Conservation (phyloP, 2,888 invertebrate genomes). For the Oxycera nigricornis region DNA sequence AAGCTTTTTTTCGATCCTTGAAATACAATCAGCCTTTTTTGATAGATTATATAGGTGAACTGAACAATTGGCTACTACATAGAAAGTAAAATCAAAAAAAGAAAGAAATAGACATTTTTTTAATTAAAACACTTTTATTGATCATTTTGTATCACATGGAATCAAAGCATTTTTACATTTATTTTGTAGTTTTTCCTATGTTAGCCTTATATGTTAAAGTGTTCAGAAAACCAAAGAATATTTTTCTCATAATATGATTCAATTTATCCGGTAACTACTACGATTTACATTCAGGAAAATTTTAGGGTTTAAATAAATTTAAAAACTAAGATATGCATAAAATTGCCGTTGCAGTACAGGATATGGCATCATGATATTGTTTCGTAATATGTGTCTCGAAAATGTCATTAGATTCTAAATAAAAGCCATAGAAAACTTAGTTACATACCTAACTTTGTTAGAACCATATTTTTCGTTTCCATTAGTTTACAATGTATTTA, state of each 20-base stretch:
- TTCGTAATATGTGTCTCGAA: not conserved
- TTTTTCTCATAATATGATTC: not conserved
- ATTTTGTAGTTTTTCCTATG: conserved; percentile 16
- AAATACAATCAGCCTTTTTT: too few relatives aligned
- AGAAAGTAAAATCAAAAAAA: not conserved
- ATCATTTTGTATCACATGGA: conserved; percentile 45
- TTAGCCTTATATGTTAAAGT: not conserved
- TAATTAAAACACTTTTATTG: conserved; percentile 42
- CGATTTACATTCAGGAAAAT: not conserved
- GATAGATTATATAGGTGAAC: too few relatives aligned
- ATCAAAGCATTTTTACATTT: conserved; percentile 45
- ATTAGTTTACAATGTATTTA: conserved; percentile 8
- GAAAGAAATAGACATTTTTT: not conserved
- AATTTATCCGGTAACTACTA: too few relatives aligned
- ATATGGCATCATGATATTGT: not conserved
- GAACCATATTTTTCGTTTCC: conserved; percentile 21
- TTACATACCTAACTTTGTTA: conserved; percentile 18
- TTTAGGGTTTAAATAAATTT: not conserved
- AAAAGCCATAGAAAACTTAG: conserved; percentile 36
- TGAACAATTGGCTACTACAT: too few relatives aligned
- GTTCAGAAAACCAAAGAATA: not conserved
- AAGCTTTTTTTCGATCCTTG: too few relatives aligned
- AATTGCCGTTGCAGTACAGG: not conserved
- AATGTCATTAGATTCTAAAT: not conserved
- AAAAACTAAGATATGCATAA: not conserved